phyloP scores from a whole-genome alignment of 2,888 invertebrate genomes.

The Lasius fuliginosus region DNA sequence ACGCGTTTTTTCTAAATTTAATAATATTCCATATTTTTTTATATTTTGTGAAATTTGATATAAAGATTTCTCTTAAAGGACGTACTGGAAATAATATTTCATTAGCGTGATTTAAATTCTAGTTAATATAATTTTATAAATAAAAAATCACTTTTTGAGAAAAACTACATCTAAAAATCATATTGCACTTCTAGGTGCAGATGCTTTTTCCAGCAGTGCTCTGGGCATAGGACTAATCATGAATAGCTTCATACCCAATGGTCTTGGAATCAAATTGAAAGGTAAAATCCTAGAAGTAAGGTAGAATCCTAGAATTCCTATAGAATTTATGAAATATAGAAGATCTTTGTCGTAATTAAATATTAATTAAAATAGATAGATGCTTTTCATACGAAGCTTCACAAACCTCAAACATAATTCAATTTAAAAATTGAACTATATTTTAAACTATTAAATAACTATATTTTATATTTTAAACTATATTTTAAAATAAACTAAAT shows the following conservation, averaged over 20 bases:
- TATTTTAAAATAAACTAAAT: neutral
- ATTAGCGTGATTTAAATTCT: neutral
- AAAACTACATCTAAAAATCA: neutral
- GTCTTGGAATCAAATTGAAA: conserved; percentile 70
- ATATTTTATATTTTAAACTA: neutral
- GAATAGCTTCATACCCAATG: conserved; percentile 87
- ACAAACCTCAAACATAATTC: conserved; percentile 1
- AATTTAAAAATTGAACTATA: neutral
- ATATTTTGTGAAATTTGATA: neutral
- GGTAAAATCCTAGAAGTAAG: conserved; percentile 64
- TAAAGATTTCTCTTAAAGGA: neutral
- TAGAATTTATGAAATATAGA: too few relatives aligned
- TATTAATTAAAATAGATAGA: neutral
- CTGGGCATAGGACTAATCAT: conserved; percentile 87
- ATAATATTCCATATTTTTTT: neutral
- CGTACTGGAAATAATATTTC: neutral
- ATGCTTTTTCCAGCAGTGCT: conserved; percentile 87
- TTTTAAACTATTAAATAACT: neutral
- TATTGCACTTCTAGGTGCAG: conserved; percentile 82
- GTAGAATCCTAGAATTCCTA: conserved; percentile 57
- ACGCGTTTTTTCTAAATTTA: neutral
- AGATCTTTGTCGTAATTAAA: too few relatives aligned
- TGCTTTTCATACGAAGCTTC: neutral
- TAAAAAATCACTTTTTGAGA: neutral
- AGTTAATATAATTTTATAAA: neutral